phyloP scores from a whole-genome alignment of 2,797 vertebrate species.

The Moxostoma hubbsi region DNA sequence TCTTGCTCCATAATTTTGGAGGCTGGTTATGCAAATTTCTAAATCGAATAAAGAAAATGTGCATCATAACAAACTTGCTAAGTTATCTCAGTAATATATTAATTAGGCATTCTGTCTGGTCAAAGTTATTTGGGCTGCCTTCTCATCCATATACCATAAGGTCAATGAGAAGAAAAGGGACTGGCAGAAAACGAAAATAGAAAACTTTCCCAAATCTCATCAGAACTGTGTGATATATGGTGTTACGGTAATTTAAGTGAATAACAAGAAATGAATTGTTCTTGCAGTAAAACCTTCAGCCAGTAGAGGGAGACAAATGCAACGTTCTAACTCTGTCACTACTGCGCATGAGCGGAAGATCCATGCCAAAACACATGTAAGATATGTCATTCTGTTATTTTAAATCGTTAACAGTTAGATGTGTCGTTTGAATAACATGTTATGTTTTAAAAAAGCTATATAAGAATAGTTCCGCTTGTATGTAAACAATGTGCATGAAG shows the following conservation, averaged over 20 bases:
- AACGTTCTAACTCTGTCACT: not conserved
- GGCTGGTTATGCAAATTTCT: too few species aligned
- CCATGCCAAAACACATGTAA: too few species aligned
- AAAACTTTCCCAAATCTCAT: not conserved
- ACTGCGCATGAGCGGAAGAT: constrained; percentile 42
- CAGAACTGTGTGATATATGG: not conserved
- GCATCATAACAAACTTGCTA: too few species aligned
- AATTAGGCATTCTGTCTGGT: not conserved
- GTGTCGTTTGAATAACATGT: not conserved
- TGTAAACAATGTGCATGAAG: not conserved
- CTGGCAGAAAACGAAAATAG: not conserved
- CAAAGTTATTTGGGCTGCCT: constrained; percentile 1
- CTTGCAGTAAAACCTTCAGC: constrained; percentile 49
- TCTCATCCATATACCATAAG: constrained; percentile 5
- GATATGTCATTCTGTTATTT: not conserved
- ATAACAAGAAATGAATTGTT: not conserved
- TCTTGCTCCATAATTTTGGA: too few species aligned
- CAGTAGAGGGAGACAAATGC: constrained; percentile 59
- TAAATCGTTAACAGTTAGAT: not conserved
- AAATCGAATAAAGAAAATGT: too few species aligned
- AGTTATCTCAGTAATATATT: too few species aligned
- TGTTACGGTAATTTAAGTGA: too few species aligned
- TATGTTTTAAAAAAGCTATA: not conserved
- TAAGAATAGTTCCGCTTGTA: not conserved
- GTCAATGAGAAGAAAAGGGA: not conserved